A percentile compares a stretch with the other conserved stretches of the same genome.
Conservation (phyloP, 1,140 invertebrate genomes). For the Hylaeus volcanicus region DNA sequence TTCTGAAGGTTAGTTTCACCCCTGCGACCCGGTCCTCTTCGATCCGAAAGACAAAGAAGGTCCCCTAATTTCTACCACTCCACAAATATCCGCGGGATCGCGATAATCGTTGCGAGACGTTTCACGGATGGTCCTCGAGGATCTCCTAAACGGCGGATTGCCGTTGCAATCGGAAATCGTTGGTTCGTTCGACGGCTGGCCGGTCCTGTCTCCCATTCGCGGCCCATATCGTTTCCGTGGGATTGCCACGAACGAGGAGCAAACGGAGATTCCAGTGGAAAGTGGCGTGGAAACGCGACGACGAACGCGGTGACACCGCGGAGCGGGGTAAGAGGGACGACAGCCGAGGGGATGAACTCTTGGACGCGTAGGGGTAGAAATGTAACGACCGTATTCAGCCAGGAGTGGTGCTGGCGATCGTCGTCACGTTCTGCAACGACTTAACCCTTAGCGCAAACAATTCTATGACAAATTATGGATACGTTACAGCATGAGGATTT, state of each 20-base stretch:
- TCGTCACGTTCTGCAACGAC: slow-evolving; percentile 53
- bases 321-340: neutral
- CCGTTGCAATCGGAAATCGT: slow-evolving; percentile 45
- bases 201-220: neutral
- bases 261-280: slow-evolving; percentile 40
- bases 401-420: slow-evolving; percentile 54
- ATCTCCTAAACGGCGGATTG: neutral
- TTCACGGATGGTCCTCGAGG: too few relatives aligned
- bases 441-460: slow-evolving; percentile 12
- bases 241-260: slow-evolving; percentile 60
- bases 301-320: neutral
- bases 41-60: too few relatives aligned
- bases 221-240: neutral
- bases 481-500: too few relatives aligned
- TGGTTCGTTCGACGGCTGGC: slow-evolving; percentile 46
- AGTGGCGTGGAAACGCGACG: slow-evolving; percentile 19
- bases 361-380: slow-evolving; percentile 21
- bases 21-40: too few relatives aligned
- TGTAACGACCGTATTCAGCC: slow-evolving; percentile 69
- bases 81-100: too few relatives aligned
- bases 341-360: slow-evolving; percentile 10
- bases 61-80: too few relatives aligned
- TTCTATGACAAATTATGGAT: too few relatives aligned
- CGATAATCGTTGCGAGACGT: too few relatives aligned
- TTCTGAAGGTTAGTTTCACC: neutral